Evolutionary conservation across 2,888 invertebrate genomes (phyloP).

Genomic region (Trichopoda pennipes): DNA sequence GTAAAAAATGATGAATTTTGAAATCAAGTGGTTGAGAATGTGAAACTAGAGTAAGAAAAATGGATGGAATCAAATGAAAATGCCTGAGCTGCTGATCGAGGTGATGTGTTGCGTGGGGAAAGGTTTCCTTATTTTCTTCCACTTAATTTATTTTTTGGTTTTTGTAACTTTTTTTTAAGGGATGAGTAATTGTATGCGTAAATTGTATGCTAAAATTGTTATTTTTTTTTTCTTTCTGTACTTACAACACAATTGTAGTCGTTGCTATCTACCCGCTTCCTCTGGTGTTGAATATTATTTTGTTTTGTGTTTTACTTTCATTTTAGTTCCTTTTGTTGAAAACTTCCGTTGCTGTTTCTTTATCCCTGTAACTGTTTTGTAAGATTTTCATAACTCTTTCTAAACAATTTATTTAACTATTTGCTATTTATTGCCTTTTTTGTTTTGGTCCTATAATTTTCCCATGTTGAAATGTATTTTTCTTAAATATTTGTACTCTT

Average conservation of each 20-base stretch:
- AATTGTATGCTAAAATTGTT: conserved; percentile 14
- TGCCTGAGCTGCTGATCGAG: conserved; percentile 29
- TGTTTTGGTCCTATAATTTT: conserved; percentile 62
- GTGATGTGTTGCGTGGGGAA: conserved; percentile 23
- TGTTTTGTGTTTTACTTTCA: conserved; percentile 54
- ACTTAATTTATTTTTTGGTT: conserved; percentile 1
- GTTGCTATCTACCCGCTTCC: conserved; percentile 17
- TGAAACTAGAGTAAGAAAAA: conserved; percentile 24
- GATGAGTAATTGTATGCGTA: conserved; percentile 56
- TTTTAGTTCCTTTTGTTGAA: conserved; percentile 46
- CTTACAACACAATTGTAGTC: conserved; percentile 16
- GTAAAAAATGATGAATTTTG: conserved; percentile 10
- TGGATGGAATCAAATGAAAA: conserved; percentile 43
- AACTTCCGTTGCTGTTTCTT: conserved; percentile 44
- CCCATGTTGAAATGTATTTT: background rate
- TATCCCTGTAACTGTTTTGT: conserved; percentile 13
- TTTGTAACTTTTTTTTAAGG: conserved; percentile 33
- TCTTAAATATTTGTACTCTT: conserved; percentile 33
- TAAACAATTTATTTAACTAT: background rate
- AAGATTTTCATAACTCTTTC: conserved; percentile 27
- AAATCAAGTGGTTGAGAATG: conserved; percentile 5
- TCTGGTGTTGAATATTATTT: conserved; percentile 9
- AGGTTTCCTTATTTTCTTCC: conserved; percentile 23
- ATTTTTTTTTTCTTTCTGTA: no score
- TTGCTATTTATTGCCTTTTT: conserved; percentile 49